Evolutionary conservation across 2,113 vertebrate genomes (phyloP).

Genomic region (Cairina moschata): DNA sequence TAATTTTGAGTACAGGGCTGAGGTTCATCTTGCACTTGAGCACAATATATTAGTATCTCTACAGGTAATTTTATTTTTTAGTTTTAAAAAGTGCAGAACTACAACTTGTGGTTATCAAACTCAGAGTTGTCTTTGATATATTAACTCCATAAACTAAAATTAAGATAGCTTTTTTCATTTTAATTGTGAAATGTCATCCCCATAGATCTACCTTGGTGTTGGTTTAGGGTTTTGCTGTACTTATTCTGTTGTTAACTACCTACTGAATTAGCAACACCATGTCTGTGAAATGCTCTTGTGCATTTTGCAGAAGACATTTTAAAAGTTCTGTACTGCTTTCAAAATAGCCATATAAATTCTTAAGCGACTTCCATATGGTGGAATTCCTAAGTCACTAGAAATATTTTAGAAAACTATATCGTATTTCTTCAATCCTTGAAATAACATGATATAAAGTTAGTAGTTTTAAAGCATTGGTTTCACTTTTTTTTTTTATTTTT

Average conservation of each 20-base stretch:
- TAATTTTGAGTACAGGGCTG: background rate
- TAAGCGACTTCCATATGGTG: background rate
- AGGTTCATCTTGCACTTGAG: background rate
- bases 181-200: background rate
- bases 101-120: background rate
- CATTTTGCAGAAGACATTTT: background rate
- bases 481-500: too few species aligned
- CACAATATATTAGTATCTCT: background rate
- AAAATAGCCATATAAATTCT: background rate
- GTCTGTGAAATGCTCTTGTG: background rate
- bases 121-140: background rate
- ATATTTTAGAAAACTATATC: background rate
- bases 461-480: background rate
- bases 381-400: background rate
- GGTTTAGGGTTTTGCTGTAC: background rate
- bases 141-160: background rate
- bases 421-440: background rate
- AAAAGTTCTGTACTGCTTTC: background rate
- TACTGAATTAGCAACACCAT: background rate
- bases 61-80: background rate
- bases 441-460: background rate
- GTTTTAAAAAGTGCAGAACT: background rate
- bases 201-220: background rate
- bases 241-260: background rate
- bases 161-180: background rate